Base-by-base conservation (phyloP, 2,113 vertebrate genomes). In the Acanthisitta chloris region DNA sequence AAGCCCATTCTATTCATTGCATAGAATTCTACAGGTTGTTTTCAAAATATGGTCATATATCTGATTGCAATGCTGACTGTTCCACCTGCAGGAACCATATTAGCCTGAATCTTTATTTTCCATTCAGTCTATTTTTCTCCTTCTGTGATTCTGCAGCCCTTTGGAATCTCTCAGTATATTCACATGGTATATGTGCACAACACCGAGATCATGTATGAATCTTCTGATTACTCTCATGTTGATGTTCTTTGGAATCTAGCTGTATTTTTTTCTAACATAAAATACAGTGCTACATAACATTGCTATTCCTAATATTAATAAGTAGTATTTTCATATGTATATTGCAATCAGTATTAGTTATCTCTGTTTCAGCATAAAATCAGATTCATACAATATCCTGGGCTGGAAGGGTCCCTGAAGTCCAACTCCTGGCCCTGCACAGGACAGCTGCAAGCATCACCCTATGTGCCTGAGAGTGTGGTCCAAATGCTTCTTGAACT, bases 251-350 rank as follows among this genome's bases (percentile, higher is more conserved):
- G 33, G 18, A 88, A 72, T 80, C 10, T 25, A 28, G 5, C 5
- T 76, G 8, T 42, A 20, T 12, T 72, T 62, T 19, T n/a, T n/a
- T n/a, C n/a, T n/a, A n/a, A n/a, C n/a, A n/a, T 80, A 49, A 92
- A 94, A 71, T 64, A 38, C 1, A 1, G 15, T 38, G 24, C 25
- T 40, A 23, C 0, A 0, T 45, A 79, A 19, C 33, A 34, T 3
- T 42, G 23, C 25, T 82, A 14, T 79, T 79, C 12, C 14, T 72
- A 38, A 54, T 45, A 34, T 69, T 20, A 46, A 11, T 29, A 38
- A 57, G 15, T 7, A n/a, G 1, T 49, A 71, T 65, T 82, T 88
- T 14, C 26, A 86, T 34, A 21, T 34, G 3, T 23, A 55, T 59
- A 15, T 46, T 76, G 8, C 34, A 48, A 25, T 92, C 52, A 25